Conservation (phyloP, 2,113 vertebrate species). For the Ploceus nigricollis region DNA sequence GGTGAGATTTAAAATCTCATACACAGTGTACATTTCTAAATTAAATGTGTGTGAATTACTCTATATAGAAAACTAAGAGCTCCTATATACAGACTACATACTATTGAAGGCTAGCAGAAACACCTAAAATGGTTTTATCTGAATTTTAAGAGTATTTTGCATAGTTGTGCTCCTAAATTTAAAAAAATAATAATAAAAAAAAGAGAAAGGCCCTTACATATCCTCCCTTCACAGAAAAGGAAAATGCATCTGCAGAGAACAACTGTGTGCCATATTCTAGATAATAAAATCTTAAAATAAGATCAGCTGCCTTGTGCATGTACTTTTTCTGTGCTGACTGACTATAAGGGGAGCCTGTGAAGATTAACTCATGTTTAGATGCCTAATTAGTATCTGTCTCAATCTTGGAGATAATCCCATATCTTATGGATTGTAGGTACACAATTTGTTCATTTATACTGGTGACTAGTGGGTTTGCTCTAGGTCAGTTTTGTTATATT, state of each 20-base stretch:
- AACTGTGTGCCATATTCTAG: neutral
- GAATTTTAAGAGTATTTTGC: neutral
- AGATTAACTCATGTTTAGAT: neutral
- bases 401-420: neutral
- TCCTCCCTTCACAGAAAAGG: neutral
- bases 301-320: neutral
- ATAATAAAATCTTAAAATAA: neutral
- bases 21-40: neutral
- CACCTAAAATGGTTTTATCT: neutral
- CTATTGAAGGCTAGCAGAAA: neutral
- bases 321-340: neutral
- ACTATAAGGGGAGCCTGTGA: neutral
- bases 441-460: neutral
- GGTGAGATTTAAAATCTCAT: neutral
- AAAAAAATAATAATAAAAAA: too few species aligned
- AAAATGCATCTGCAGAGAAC: neutral
- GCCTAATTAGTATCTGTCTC: neutral
- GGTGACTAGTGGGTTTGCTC: neutral
- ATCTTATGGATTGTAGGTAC: neutral
- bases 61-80: neutral
- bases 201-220: too few species aligned
- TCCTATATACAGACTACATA: neutral
- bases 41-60: neutral
- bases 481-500: neutral
- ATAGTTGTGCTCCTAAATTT: neutral